Percentiles rank a stretch among this genome's conserved stretches.
Evolutionary conservation across 2,113 vertebrate genomes (phyloP).

Genomic region (Myiopsitta monachus): DNA sequence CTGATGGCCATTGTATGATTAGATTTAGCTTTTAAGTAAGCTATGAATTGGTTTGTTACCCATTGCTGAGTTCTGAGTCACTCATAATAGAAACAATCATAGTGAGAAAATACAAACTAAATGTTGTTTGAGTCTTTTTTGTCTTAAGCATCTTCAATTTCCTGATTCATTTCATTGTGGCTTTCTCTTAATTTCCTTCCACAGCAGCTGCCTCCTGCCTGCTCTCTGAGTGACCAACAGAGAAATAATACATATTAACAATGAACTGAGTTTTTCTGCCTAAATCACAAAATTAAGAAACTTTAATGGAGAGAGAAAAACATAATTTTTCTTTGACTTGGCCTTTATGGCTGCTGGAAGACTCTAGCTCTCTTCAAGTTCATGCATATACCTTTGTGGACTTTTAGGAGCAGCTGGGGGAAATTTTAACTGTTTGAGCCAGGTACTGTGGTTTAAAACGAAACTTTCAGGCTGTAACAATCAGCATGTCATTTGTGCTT

Average conservation of each 20-base stretch:
- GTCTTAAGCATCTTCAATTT: background rate
- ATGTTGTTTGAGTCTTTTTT: background rate
- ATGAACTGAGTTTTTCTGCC: background rate
- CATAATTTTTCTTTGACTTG: background rate
- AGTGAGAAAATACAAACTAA: background rate
- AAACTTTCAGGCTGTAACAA: background rate
- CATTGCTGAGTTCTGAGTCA: background rate
- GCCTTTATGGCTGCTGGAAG: background rate
- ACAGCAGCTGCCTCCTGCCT: background rate
- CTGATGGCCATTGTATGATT: accelerated
- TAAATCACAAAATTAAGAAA: background rate
- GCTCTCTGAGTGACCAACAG: background rate
- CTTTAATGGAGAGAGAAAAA: background rate
- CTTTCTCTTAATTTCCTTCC: background rate
- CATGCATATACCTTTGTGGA: background rate
- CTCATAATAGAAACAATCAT: background rate
- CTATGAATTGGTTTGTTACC: background rate
- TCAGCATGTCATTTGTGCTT: background rate
- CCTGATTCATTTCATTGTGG: background rate
- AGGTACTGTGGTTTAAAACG: background rate
- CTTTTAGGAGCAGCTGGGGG: background rate
- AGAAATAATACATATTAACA: background rate
- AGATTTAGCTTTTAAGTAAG: background rate
- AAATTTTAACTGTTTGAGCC: background rate
- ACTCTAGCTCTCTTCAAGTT: background rate